Evolutionary conservation across 2,797 vertebrate species (phyloP), one percentile per base, ranked within the genome.

Genomic region (Ispidina picta): DNA sequence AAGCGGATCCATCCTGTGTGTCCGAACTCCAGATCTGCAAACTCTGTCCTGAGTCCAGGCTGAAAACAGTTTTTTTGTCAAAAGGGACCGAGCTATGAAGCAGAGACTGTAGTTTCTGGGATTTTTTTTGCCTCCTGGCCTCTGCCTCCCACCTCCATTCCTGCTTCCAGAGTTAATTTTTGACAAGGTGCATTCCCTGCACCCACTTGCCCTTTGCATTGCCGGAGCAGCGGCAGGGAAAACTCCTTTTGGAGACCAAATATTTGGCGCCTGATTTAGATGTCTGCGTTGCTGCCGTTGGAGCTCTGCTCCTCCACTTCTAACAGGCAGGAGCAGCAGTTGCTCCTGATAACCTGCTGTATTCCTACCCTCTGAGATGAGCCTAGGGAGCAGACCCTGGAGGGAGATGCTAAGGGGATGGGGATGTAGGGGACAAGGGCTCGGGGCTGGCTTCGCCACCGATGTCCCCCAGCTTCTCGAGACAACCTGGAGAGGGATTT

Each of bases 151-250:
- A 46, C 52, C 76, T 71, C 56, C 11, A 6, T 31, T 63, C 79
- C 26, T 12, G 3, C 69, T 59, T 21, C 87, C 56, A 33, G 72
- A 65, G 76, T 94, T 94, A 94, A 91, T 92, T 91, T 94, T 92
- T 95, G 85, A 89, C 64, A 2, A 85, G 80, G 54, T 20, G 13
- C 62, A 52, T 89, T 89, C 62, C 79, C 55, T 33, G 51, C 70
- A 63, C 49, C 72, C 10, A 5, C 80, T 62, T 80, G 78, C 88
- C 73, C 80, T 88, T 83, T 31, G 31, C 29, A 25, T 89, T 59
- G 37, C 14, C 0, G 1, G n/a, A 44, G 41, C 62, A 59, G 86
- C 5, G 13, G 25, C 59, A 19, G 52, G 31, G 66, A 73, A 46
- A 55, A 18, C 56, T 63, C 52, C 29, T 70, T 87, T 48, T 66